A percentile compares a stretch with the other conserved stretches of the same genome.
Conservation (phyloP, 2,797 vertebrate species). For the Smutsia gigantea region DNA sequence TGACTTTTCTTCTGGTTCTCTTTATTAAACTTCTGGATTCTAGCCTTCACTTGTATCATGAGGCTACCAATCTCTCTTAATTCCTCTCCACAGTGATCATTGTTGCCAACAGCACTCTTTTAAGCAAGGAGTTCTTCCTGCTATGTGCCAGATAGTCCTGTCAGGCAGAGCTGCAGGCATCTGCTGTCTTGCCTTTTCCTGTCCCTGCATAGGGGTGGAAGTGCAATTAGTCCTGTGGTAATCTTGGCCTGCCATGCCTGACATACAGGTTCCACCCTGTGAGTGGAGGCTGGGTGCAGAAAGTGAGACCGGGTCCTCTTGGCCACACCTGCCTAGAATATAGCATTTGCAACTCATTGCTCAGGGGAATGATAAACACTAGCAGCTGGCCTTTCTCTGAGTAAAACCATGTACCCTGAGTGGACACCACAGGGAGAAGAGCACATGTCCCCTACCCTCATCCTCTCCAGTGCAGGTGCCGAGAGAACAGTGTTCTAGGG, state of each 20-base stretch:
- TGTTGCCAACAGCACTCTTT: neutral
- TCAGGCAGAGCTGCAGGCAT: neutral
- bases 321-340: neutral
- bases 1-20: neutral
- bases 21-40: neutral
- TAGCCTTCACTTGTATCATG: neutral
- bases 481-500: neutral
- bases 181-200: neutral
- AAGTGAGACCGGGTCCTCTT: neutral
- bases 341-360: neutral
- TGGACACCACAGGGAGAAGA: neutral
- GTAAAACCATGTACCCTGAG: neutral
- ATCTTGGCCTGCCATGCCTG: neutral
- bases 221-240: neutral
- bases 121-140: neutral
- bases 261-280: rapidly evolving
- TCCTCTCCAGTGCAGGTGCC: too few species aligned
- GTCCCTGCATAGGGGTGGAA: rapidly evolving
- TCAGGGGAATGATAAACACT: neutral
- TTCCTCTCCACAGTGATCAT: too few species aligned
- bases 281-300: neutral
- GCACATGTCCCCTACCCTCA: rapidly evolving
- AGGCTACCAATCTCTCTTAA: neutral
- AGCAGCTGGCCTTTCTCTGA: neutral
- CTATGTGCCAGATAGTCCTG: neutral